Evolutionary conservation across 2,113 vertebrate genomes (phyloP).

Genomic region (Boleophthalmus pectinirostris): DNA sequence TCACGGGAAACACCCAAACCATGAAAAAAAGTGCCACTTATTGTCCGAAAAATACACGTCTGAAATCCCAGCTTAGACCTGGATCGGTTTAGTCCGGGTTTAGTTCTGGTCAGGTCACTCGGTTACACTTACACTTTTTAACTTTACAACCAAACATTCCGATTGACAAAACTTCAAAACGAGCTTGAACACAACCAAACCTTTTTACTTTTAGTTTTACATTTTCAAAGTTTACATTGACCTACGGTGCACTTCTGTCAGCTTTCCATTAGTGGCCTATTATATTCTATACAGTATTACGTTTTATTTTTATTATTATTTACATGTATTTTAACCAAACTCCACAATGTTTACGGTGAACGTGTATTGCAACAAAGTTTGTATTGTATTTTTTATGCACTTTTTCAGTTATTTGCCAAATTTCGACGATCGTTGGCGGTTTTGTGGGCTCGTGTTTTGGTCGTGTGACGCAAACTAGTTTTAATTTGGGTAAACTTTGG

Average conservation of each 20-base stretch:
- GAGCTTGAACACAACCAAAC: not conserved
- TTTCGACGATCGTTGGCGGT: not conserved
- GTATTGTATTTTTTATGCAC: not conserved
- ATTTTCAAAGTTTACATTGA: slow-evolving; percentile 3
- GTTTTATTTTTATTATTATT: not conserved
- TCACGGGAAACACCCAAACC: no score
- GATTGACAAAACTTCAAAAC: not conserved
- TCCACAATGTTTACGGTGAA: not conserved
- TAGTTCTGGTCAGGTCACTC: not conserved
- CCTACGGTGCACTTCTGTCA: not conserved
- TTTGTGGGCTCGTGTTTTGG: not conserved
- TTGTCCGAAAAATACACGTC: no score
- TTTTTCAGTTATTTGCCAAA: not conserved
- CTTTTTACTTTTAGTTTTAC: not conserved
- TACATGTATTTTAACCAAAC: not conserved
- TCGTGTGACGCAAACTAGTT: not conserved
- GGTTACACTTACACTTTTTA: no score
- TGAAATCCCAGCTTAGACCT: not conserved
- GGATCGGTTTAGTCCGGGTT: not conserved
- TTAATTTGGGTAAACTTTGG: not conserved
- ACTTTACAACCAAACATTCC: not conserved
- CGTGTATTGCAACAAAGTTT: not conserved
- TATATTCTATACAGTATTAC: not conserved
- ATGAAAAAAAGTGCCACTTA: no score
- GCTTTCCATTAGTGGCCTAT: not conserved